Evolutionary conservation across 92 coral and sea anemone species (phyloP), one percentile per base, ranked within the genome.

Genomic region (Parazoanthus atlanticus): DNA sequence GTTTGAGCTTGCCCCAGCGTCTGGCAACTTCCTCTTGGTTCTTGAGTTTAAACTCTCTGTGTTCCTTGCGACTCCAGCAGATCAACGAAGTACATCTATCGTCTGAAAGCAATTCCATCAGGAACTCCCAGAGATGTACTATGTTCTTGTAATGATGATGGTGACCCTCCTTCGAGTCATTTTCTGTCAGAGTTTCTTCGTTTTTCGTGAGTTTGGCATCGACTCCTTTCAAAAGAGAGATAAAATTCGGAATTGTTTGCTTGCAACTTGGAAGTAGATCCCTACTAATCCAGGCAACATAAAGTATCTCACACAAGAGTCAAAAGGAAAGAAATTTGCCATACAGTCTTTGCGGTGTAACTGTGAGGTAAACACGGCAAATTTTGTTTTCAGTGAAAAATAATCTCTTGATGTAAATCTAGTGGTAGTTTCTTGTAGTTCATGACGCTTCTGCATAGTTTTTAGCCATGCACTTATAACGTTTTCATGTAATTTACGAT

Each of bases 71-170:
- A 23, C 98, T 96, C 98, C 98, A 96, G 36, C 93, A 84, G 78
- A 96, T 96, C 64, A 96, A 26, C 8, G 98, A 91, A 19, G 86
- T 88, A 74, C 93, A 96, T 52, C 96, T 93, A 17, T 96, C 95
- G 81, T 96, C 97, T 36, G 93, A 89, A 0, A 96, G 90, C 25
- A 96, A 74, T 76, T 96, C 98, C 79, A 96, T 84, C 61, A 96
- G 79, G 75, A 96, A 96, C 78, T 96, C 98, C 98, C 98, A 96
- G 80, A 96, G 89, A 69, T 96, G 98, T 30, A 96, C 89, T 6
- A 96, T 95, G 89, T 96, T 96, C 74, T 96, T 96, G 91, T 89
- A 90, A 0, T 92, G 93, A 8, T 93, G 90, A 43, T 25, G 43
- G 8, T 47, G 54, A 0, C 36, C 54, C 5, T 38, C 86, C 25